Conservation (phyloP, 1,140 invertebrate genomes). For the Temnothorax nylanderi region DNA sequence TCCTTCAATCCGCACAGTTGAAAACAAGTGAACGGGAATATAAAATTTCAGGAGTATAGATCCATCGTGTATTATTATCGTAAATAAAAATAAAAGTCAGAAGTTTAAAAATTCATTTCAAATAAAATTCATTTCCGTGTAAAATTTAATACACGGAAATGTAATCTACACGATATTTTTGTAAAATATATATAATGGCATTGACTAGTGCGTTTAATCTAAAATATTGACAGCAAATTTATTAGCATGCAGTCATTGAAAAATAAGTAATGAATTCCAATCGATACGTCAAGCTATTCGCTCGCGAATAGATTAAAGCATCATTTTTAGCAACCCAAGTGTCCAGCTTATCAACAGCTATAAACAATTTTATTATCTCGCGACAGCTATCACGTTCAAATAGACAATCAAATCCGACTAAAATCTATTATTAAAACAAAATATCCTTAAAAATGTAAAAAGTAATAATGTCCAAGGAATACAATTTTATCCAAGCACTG, state of each 20-base stretch:
- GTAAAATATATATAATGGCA: not conserved
- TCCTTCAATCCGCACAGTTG: not conserved
- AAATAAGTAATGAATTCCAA: not conserved
- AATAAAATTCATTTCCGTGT: not conserved
- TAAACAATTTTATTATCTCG: constrained; percentile 1
- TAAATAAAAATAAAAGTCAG: not conserved
- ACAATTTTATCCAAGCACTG: too few relatives aligned
- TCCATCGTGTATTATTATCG: not conserved
- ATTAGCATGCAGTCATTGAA: not conserved
- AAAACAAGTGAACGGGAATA: not conserved
- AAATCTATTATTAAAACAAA: not conserved
- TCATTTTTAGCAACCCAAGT: not conserved
- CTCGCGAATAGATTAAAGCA: not conserved
- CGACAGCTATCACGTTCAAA: not conserved
- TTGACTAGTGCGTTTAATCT: not conserved
- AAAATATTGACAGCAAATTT: constrained; percentile 14
- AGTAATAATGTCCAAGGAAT: too few relatives aligned
- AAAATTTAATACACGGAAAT: constrained; percentile 21
- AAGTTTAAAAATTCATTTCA: not conserved
- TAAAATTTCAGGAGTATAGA: not conserved
- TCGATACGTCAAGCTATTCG: not conserved
- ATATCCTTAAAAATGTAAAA: too few relatives aligned
- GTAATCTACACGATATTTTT: not conserved
- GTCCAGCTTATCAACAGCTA: not conserved
- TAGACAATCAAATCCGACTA: not conserved